These are phyloP conservation scores for Meteorus colon DNA, from an alignment of 2,888 invertebrate genomes.

Conservation along the genomic window DNA sequence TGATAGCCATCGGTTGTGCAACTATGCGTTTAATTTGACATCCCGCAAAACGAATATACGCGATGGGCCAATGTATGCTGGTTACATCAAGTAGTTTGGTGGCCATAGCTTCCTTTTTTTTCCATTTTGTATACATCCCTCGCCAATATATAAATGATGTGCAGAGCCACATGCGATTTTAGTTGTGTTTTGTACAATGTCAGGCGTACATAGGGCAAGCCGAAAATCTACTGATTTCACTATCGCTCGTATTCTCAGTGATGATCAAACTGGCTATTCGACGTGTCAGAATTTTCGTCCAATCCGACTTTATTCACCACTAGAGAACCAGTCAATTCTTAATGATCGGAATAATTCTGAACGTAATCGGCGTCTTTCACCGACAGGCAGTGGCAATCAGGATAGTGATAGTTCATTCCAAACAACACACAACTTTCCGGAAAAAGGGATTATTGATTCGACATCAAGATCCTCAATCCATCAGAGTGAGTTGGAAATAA, in stretches of 20 bases:
- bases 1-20: slow-evolving; percentile 70
- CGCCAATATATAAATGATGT: slow-evolving; percentile 55
- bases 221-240: slow-evolving; percentile 63
- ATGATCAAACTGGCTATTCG: slow-evolving; percentile 41
- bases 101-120: slow-evolving; percentile 30
- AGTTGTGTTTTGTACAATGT: slow-evolving; percentile 62
- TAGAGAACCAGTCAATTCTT: not conserved
- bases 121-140: slow-evolving; percentile 3
- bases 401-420: not conserved
- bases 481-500: not conserved
- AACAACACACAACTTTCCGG: not conserved
- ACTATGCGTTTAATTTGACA: slow-evolving; percentile 71
- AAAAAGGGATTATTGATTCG: not conserved
- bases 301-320: not conserved
- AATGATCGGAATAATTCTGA: not conserved
- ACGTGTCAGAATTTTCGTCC: not conserved
- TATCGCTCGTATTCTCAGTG: slow-evolving; percentile 63
- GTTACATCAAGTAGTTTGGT: slow-evolving; percentile 33
- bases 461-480: not conserved
- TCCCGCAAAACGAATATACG: slow-evolving; percentile 60
- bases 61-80: slow-evolving; percentile 44
- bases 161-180: slow-evolving; percentile 50
- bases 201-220: slow-evolving; percentile 52
- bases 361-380: not conserved
- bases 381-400: not conserved